These are phyloP conservation scores for Elegia similella DNA, from an alignment of 2,888 invertebrate genomes.

Conservation along the genomic window DNA sequence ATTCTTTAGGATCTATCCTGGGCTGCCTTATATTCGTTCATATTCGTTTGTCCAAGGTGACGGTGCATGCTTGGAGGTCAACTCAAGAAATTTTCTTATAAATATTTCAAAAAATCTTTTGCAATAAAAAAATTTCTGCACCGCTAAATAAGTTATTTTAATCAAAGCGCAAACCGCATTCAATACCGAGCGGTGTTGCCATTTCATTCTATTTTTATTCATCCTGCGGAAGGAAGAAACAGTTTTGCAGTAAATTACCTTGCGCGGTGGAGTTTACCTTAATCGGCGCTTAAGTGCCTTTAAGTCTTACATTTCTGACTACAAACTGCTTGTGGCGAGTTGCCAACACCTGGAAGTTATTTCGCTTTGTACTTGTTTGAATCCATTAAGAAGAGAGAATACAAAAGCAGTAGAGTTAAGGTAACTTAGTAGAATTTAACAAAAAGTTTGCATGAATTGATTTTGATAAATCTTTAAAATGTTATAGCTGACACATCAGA, in stretches of 20 bases:
- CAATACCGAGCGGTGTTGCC: neutral
- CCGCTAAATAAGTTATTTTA: neutral
- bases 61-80: too few relatives aligned
- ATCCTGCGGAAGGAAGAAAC: neutral
- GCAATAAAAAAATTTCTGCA: too few relatives aligned
- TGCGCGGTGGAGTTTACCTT: constrained; percentile 9
- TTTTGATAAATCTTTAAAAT: too few relatives aligned
- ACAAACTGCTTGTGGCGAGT: constrained; percentile 13
- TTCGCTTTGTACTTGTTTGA: neutral
- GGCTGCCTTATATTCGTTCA: too few relatives aligned
- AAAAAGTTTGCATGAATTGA: too few relatives aligned
- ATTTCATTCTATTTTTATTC: neutral
- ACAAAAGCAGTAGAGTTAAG: neutral
- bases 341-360: constrained; percentile 12
- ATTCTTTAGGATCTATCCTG: too few relatives aligned
- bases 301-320: constrained; percentile 6
- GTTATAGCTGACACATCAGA: too few relatives aligned
- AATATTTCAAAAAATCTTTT: neutral
- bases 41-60: too few relatives aligned
- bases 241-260: constrained; percentile 14
- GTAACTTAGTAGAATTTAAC: too few relatives aligned
- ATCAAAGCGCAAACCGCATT: neutral
- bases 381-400: neutral
- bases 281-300: constrained; percentile 17
- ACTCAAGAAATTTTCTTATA: neutral